These are phyloP conservation scores for Cheumatopsyche charites DNA, from an alignment of 1,140 invertebrate genomes.

Conservation along the genomic window DNA sequence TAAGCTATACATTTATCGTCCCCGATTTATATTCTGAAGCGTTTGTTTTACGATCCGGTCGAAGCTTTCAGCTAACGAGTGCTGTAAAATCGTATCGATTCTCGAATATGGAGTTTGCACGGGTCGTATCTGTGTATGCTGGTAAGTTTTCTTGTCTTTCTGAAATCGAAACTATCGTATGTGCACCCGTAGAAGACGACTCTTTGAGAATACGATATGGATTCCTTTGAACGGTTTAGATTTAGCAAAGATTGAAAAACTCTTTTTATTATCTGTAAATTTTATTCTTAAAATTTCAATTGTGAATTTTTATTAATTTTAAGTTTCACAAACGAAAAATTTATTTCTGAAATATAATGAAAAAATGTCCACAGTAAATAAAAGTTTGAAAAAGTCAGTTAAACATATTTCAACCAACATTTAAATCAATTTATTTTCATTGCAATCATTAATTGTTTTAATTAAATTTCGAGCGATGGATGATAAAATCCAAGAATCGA, in stretches of 20 bases:
- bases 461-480: too few relatives aligned
- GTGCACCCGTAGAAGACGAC: too few relatives aligned
- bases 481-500: too few relatives aligned
- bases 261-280: not conserved
- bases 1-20: conserved; percentile 15
- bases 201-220: not conserved
- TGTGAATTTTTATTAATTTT: conserved; percentile 28
- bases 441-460: too few relatives aligned
- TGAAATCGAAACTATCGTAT: conserved; percentile 1
- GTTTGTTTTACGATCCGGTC: conserved; percentile 29
- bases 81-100: conserved; percentile 21
- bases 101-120: not conserved
- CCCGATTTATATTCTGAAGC: conserved; percentile 11
- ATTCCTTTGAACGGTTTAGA: not conserved
- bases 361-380: too few relatives aligned
- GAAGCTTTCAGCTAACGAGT: conserved; percentile 22
- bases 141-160: not conserved
- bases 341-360: too few relatives aligned
- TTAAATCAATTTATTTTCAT: too few relatives aligned
- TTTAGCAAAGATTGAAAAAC: conserved; percentile 12
- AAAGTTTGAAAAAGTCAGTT: too few relatives aligned
- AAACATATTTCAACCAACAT: too few relatives aligned
- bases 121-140: not conserved
- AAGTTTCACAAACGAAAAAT: too few relatives aligned
- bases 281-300: not conserved